Base-by-base conservation (phyloP, 2,113 vertebrate species). In the Passer montanus region DNA sequence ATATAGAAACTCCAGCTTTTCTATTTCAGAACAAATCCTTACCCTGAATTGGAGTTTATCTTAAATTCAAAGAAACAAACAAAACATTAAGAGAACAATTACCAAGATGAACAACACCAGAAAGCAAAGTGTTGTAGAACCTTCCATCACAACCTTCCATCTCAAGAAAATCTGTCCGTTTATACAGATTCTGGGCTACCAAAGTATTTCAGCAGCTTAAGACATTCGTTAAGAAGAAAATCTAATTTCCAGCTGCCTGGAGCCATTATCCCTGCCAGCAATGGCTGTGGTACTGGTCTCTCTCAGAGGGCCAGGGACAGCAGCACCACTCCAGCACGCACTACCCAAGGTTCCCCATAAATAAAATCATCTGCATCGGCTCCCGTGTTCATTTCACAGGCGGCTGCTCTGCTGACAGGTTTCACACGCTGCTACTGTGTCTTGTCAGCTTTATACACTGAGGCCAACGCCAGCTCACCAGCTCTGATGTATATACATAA, bases 351-450 rank as follows among this genome's bases (percentile, higher is more conserved):
- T 90, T 93, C 92, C 95, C 97, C 95, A 89, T 98, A 97, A 98
- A 98, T 97, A 98, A 98, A 87, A 89, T 33, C 41, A 2, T 91
- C 39, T 4, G 86, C 68, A 33, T 52, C 3, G 0, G 74, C 90
- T 90, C 92, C 66, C 1, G 18, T 97, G 98, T 98, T 98, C 97
- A 98, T 98, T 98, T 98, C 98, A 98, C 98, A 98, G 97, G 97
- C 96, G 76, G 96, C 98, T 98, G 98, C 97, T 94, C 94, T 33
- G 95, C 97, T 98, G 98, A 98, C 98, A 97, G 97, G 89, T 95
- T 93, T 97, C 97, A 94, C 96, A 94, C 84, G 93, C 95, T 2
- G 53, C 95, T 93, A 79, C 94, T 66, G 37, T 89, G 96, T 98
- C 97, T 98, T 97, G 98, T 98, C 98, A 97, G 96, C 97, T 98